These are phyloP conservation scores for Solea senegalensis DNA, from an alignment of 2,113 vertebrate species.

Conservation along the genomic window DNA sequence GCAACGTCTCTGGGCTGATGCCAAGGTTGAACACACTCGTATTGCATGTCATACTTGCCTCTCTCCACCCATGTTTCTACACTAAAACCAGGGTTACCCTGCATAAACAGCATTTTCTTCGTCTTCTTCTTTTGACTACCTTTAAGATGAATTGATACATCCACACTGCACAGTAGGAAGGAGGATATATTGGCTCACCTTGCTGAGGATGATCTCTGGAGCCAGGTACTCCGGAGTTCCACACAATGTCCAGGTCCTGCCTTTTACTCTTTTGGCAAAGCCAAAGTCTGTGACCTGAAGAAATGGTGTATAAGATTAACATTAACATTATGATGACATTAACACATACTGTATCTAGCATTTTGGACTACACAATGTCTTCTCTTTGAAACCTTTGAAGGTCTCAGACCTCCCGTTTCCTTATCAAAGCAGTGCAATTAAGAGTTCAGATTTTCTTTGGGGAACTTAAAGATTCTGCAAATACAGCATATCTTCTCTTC, in stretches of 20 bases:
- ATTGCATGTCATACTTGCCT: too few relatives aligned
- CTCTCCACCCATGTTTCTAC: too few relatives aligned
- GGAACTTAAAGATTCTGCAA: too few relatives aligned
- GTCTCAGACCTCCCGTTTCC: background rate
- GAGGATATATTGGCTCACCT: constrained; percentile 78
- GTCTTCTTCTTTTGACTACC: too few relatives aligned
- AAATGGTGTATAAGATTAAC: background rate
- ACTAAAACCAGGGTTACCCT: background rate
- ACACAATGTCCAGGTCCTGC: constrained; percentile 99
- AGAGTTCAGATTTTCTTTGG: background rate
- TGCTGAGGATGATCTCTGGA: constrained; percentile 99
- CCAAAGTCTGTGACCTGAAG: constrained; percentile 97
- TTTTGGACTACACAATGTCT: background rate
- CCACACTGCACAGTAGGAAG: too few relatives aligned
- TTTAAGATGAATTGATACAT: too few relatives aligned
- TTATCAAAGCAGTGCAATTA: background rate
- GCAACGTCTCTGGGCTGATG: too few relatives aligned
- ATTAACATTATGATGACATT: too few relatives aligned
- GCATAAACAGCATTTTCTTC: background rate
- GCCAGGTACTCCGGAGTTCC: constrained; percentile 98
- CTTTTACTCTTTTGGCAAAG: constrained; percentile 99
- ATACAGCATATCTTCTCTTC: too few relatives aligned
- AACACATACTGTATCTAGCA: too few relatives aligned
- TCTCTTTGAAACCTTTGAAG: background rate
- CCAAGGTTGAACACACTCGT: too few relatives aligned